These are phyloP conservation scores for Drosophila mulleri DNA, from an alignment of 2,888 invertebrate species.

Conservation along the genomic window DNA sequence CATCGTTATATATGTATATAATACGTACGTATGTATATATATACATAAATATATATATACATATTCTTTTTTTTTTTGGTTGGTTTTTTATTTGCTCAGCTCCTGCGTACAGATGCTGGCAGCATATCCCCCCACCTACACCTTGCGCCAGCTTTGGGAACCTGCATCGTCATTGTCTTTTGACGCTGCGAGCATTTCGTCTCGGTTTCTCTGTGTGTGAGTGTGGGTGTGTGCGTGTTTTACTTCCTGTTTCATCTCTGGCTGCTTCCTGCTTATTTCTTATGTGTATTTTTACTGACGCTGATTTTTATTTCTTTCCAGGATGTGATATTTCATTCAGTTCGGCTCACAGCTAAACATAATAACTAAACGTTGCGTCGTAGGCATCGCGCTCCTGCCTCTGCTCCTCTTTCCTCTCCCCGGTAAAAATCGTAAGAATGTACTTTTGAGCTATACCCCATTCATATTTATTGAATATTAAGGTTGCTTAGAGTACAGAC, in stretches of 20 bases:
- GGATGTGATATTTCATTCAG: slow-evolving; percentile 77
- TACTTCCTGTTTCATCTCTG: slow-evolving; percentile 69
- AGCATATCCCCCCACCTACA: slow-evolving; percentile 18
- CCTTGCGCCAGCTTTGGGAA: slow-evolving; percentile 24
- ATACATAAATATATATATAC: background rate
- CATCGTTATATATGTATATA: slow-evolving; percentile 17
- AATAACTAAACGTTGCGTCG: slow-evolving; percentile 51
- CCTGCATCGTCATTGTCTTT: slow-evolving; percentile 74
- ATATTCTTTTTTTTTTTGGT: slow-evolving; percentile 19
- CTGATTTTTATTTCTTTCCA: slow-evolving; percentile 77
- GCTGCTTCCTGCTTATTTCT: slow-evolving; percentile 69
- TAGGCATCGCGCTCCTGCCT: slow-evolving; percentile 13
- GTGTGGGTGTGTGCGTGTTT: slow-evolving; percentile 35
- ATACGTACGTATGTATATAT: background rate
- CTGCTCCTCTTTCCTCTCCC: background rate
- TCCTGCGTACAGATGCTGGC: slow-evolving; percentile 39
- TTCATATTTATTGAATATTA: background rate
- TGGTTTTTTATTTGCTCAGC: slow-evolving; percentile 52
- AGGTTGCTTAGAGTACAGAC: background rate
- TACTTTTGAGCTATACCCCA: slow-evolving; percentile 51
- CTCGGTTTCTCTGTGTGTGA: slow-evolving; percentile 25
- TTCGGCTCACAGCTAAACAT: slow-evolving; percentile 44
- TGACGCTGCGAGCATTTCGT: slow-evolving; percentile 60
- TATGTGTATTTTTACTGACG: slow-evolving; percentile 71
- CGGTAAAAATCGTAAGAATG: slow-evolving; percentile 20